These are phyloP conservation scores for Lordiphosa andalusiaca DNA, from an alignment of 2,888 invertebrate species.

Conservation along the genomic window DNA sequence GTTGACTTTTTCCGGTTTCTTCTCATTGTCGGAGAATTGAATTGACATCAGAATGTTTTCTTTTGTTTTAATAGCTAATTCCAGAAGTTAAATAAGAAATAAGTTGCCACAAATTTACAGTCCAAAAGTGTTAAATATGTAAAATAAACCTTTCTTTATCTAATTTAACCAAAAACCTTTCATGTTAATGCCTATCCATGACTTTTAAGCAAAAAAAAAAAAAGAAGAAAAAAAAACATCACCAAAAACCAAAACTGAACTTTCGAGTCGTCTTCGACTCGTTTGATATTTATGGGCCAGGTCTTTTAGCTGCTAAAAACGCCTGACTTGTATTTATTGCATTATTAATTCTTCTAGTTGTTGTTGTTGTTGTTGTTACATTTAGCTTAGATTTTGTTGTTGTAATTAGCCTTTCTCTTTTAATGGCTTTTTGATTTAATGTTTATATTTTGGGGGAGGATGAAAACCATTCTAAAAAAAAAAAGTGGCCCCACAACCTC, in stretches of 20 bases:
- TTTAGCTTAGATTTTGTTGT: constrained; percentile 31
- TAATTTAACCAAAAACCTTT: background rate
- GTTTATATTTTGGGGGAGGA: background rate
- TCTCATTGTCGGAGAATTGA: no score
- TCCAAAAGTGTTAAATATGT: no score
- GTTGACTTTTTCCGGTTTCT: no score
- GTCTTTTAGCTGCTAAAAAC: constrained; percentile 49
- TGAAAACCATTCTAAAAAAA: constrained; percentile 58
- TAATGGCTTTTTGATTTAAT: constrained; percentile 25
- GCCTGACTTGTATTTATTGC: constrained; percentile 36
- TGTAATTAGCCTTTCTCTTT: constrained; percentile 60
- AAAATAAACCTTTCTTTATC: no score
- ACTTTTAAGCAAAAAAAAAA: constrained; percentile 19
- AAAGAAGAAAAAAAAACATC: constrained; percentile 8
- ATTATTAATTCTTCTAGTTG: constrained; percentile 60
- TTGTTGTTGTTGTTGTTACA: constrained; percentile 43
- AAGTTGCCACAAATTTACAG: no score
- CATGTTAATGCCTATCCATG: constrained; percentile 1
- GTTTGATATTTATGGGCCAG: constrained; percentile 67
- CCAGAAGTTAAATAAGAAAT: no score
- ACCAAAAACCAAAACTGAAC: constrained; percentile 59
- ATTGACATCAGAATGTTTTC: no score
- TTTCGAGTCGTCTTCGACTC: constrained; percentile 67
- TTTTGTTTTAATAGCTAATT: no score
- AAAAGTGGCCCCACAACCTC: constrained; percentile 20